Base-by-base conservation (phyloP, 2,888 invertebrate species). In the Exocentrus adspersus region DNA sequence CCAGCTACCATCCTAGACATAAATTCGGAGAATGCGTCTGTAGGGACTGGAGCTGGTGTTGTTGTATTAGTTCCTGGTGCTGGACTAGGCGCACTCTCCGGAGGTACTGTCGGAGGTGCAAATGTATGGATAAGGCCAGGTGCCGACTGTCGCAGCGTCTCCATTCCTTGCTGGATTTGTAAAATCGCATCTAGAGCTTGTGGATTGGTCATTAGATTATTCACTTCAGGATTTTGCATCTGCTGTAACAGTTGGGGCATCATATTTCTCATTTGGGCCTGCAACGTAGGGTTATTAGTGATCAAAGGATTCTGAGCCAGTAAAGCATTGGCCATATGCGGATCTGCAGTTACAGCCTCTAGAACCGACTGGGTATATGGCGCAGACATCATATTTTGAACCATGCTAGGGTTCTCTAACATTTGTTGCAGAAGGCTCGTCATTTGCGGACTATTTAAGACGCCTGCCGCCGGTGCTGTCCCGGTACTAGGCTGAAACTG, bases 81-180 rank as follows among this genome's bases (percentile, higher is more conserved):
- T 41, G 62, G 14, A 61, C 84, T 68, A 72, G 80, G 16, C 4
- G n/a, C 20, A 9, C 28, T 16, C 12, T 17, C 46, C 19, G n/a
- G 46, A 7, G 56, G 19, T 1, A 46, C 58, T 14, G 73, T 61
- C 7, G 69, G 45, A 71, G 85, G 81, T 54, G 87, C 87, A 73
- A 86, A 79, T 69, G 82, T 85, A 79, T 84, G 87, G 51, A 91
- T 90, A 58, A 94, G 86, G 66, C 87, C 89, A 9, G 97, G 97
- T 10, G 96, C 96, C n/a, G 94, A 92, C 32, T 88, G 88, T 74
- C 95, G 90, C 61, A 98, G 84, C 77, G 93, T 92, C 79, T 94
- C 94, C 89, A 97, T 90, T 59, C 96, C 97, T 81, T 94, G 93
- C 80, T 97, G 97, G 75, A 98, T 97, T 84, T 97, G 97, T 83